Percentiles rank a stretch among this genome's conserved stretches.
Evolutionary conservation across 2,888 invertebrate genomes (phyloP).

Genomic region (Eremobia ochroleuca): DNA sequence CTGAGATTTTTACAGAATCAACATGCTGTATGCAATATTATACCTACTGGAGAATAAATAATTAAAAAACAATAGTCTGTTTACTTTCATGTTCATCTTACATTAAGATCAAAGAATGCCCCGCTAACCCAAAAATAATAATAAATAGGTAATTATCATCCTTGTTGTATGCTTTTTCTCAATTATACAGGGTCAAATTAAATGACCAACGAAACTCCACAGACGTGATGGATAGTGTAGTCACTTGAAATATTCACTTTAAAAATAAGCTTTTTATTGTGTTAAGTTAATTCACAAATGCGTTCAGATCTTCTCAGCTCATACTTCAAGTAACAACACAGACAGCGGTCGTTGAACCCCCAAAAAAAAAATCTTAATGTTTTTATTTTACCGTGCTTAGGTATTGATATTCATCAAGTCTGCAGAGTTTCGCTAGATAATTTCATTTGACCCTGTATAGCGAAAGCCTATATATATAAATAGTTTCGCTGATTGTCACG

Average conservation of each 20-base stretch:
- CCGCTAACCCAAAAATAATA: no score
- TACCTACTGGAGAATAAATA: no score
- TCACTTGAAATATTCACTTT: neutral
- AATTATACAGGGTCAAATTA: no score
- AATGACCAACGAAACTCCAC: neutral
- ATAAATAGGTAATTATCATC: no score
- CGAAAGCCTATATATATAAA: constrained; percentile 4
- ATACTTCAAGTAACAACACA: neutral
- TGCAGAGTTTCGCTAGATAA: neutral
- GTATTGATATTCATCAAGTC: no score
- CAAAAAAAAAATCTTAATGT: neutral
- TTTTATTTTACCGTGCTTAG: neutral
- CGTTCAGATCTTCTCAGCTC: neutral
- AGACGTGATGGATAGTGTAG: neutral
- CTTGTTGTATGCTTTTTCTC: no score
- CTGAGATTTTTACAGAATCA: no score
- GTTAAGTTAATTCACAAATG: neutral
- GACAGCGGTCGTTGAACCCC: no score
- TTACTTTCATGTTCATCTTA: no score
- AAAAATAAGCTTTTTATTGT: neutral
- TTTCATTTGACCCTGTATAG: neutral
- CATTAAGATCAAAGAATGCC: no score
- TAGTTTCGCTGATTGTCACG: constrained; percentile 15
- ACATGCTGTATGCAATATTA: no score
- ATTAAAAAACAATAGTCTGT: no score